Conservation (phyloP, 2,888 invertebrate species). For the Clostera curtula region DNA sequence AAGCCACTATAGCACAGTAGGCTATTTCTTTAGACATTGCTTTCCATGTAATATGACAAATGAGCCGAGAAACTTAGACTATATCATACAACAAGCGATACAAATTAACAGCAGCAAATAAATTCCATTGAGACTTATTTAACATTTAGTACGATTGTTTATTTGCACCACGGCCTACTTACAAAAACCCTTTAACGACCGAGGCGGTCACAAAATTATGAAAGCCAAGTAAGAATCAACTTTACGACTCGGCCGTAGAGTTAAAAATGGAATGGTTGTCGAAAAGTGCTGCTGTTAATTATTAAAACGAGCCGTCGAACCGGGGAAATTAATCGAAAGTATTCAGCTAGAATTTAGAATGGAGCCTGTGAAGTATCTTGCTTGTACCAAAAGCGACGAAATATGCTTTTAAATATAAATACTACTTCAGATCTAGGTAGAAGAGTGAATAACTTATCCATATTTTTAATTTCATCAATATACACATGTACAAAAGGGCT, state of each 20-base stretch:
- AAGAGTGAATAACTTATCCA: too few relatives aligned
- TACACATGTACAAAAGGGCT: too few relatives aligned
- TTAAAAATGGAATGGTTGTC: constrained; percentile 26
- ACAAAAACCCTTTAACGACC: constrained; percentile 27
- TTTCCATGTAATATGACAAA: too few relatives aligned
- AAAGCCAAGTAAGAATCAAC: constrained; percentile 19
- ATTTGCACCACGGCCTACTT: constrained; percentile 37
- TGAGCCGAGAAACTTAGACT: constrained; percentile 28
- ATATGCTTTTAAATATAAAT: too few relatives aligned
- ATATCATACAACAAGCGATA: constrained; percentile 23
- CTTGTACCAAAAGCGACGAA: too few relatives aligned
- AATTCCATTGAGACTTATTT: constrained; percentile 49
- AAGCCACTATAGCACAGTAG: too few relatives aligned
- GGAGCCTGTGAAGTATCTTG: constrained; percentile 19
- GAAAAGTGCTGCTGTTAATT: too few relatives aligned
- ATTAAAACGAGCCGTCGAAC: constrained; percentile 57
- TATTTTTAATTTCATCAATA: too few relatives aligned
- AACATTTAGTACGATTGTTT: constrained; percentile 44
- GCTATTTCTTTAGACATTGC: too few relatives aligned
- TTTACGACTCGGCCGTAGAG: constrained; percentile 25
- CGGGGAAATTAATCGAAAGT: constrained; percentile 56
- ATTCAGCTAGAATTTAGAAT: constrained; percentile 49
- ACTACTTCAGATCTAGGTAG: too few relatives aligned
- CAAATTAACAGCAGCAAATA: constrained; percentile 40
- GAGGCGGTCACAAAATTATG: constrained; percentile 23